phyloP scores from a whole-genome alignment of 2,113 vertebrate genomes.

The Indri indri region DNA sequence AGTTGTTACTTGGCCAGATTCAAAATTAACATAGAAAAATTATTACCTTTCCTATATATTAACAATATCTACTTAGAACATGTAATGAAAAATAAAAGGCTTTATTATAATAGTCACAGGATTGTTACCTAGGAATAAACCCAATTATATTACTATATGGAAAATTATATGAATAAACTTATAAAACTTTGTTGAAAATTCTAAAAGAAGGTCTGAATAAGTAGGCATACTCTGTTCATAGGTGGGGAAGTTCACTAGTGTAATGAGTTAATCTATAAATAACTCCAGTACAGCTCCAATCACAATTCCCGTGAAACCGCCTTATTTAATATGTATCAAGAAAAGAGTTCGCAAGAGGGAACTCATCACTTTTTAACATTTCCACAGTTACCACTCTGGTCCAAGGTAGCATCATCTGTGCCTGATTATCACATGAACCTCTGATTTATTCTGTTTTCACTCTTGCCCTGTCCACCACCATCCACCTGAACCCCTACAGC shows the following conservation, averaged over 20 bases:
- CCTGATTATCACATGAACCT: background rate
- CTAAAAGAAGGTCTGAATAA: background rate
- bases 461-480: background rate
- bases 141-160: background rate
- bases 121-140: background rate
- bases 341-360: background rate
- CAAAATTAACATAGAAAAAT: background rate
- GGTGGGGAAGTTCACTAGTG: background rate
- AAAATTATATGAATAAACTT: background rate
- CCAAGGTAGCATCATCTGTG: background rate
- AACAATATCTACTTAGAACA: background rate
- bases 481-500: background rate
- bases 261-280: background rate
- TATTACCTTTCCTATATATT: background rate
- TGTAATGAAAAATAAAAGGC: background rate
- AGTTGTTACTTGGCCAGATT: background rate
- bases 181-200: background rate
- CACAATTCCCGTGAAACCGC: background rate
- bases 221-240: background rate
- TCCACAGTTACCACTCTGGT: background rate
- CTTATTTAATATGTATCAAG: background rate
- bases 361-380: background rate
- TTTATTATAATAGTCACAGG: background rate
- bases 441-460: background rate
- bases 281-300: background rate